Evolutionary conservation across 2,888 invertebrate genomes (phyloP).

Genomic region (Ashinkailepas kermadecensis): DNA sequence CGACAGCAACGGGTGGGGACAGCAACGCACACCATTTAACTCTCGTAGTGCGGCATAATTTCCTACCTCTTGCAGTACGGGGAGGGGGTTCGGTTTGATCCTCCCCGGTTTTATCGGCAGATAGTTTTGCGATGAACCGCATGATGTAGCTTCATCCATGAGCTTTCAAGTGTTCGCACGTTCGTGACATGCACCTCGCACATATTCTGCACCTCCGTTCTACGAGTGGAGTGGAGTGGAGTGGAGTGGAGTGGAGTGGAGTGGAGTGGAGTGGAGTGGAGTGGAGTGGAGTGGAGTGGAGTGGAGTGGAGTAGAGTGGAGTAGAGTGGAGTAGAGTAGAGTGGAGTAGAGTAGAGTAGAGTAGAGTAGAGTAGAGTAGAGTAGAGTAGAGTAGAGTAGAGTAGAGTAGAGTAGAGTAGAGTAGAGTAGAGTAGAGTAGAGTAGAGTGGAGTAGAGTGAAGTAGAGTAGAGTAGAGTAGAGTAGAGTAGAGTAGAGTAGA

Average conservation of each 20-base stretch:
- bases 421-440: neutral
- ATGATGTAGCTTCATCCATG: no score
- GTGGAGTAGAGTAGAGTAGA: slow-evolving; percentile 1
- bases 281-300: neutral
- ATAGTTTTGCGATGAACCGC: no score
- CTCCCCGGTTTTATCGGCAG: no score
- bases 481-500: neutral
- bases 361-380: slow-evolving; percentile 5
- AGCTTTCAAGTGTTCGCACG: no score
- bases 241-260: slow-evolving; percentile 8
- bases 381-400: neutral
- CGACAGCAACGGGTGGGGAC: no score
- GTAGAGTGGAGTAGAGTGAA: neutral
- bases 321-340: neutral
- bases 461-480: neutral
- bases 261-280: neutral
- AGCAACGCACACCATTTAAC: no score
- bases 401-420: neutral
- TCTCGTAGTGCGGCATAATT: no score
- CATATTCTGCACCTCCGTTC: no score
- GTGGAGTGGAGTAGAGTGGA: neutral
- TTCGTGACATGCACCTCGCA: no score
- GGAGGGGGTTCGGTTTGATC: no score
- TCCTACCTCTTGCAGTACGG: no score
- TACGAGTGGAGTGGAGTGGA: neutral